Conservation (phyloP, 2,113 vertebrate genomes). For the Merops nubicus region DNA sequence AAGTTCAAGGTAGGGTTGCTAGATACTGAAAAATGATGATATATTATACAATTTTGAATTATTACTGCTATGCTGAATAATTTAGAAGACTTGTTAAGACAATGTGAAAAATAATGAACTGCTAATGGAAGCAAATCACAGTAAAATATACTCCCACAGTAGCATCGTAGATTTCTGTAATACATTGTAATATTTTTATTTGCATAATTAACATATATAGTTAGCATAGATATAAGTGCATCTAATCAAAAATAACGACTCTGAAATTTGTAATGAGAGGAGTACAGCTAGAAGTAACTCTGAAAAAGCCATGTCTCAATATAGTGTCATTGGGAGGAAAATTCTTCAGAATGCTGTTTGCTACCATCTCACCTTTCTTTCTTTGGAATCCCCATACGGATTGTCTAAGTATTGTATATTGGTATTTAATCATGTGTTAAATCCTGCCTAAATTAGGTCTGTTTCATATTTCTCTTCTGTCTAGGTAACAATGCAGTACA, state of each 20-base stretch:
- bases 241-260: neutral
- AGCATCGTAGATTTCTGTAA: neutral
- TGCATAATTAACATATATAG: neutral
- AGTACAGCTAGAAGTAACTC: neutral
- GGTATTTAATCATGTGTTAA: neutral
- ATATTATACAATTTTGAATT: neutral
- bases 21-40: neutral
- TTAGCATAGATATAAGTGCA: neutral
- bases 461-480: neutral
- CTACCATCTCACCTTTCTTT: neutral
- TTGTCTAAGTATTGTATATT: neutral
- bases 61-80: constrained; percentile 3
- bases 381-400: neutral
- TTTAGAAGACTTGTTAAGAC: neutral
- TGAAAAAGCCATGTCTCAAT: neutral
- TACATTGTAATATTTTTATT: neutral
- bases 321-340: neutral
- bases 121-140: constrained; percentile 1
- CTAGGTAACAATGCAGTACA: neutral
- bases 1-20: neutral
- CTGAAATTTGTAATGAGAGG: neutral
- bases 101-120: neutral
- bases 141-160: neutral
- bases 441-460: neutral
- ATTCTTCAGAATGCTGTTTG: neutral